These are phyloP conservation scores for Caenorhabditis sp. DNA, from an alignment of 2,888 invertebrate species.

Conservation along the genomic window DNA sequence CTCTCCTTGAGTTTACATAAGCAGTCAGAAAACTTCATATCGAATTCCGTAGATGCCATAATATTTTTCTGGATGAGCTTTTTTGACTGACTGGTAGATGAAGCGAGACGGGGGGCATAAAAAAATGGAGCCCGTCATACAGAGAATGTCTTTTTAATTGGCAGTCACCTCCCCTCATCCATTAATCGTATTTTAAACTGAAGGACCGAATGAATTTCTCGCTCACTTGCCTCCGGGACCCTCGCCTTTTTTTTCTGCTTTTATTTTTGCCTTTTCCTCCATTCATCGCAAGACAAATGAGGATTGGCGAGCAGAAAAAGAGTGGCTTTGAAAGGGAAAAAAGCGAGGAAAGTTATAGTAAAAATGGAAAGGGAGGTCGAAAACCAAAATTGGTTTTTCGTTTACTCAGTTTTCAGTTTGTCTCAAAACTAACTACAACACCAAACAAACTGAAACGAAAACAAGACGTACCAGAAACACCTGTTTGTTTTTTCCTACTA, in stretches of 20 bases:
- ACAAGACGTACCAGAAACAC: conserved; percentile 4
- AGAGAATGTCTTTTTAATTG: conserved; percentile 56
- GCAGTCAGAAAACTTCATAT: conserved; percentile 53
- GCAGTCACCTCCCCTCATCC: conserved; percentile 56
- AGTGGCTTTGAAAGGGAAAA: conserved; percentile 36
- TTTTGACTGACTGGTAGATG: neutral
- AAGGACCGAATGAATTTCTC: conserved; percentile 50
- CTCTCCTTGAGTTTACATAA: conserved; percentile 21
- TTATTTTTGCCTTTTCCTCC: conserved; percentile 63
- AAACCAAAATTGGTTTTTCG: conserved; percentile 51
- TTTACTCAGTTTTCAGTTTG: conserved; percentile 2
- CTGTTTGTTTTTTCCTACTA: neutral
- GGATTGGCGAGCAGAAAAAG: conserved; percentile 50
- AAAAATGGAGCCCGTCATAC: conserved; percentile 4
- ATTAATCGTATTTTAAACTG: conserved; percentile 66
- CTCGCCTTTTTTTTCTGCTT: conserved; percentile 29
- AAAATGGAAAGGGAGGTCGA: conserved; percentile 41
- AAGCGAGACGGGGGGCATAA: neutral
- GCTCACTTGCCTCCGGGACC: conserved; percentile 14
- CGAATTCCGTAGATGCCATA: conserved; percentile 54
- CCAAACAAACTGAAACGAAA: neutral
- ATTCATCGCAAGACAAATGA: conserved; percentile 63
- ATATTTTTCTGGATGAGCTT: conserved; percentile 39
- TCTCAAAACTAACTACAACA: neutral
- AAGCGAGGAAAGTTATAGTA: conserved; percentile 51